Evolutionary conservation across 2,888 invertebrate genomes (phyloP).

Genomic region (Stratiomys singularior): DNA sequence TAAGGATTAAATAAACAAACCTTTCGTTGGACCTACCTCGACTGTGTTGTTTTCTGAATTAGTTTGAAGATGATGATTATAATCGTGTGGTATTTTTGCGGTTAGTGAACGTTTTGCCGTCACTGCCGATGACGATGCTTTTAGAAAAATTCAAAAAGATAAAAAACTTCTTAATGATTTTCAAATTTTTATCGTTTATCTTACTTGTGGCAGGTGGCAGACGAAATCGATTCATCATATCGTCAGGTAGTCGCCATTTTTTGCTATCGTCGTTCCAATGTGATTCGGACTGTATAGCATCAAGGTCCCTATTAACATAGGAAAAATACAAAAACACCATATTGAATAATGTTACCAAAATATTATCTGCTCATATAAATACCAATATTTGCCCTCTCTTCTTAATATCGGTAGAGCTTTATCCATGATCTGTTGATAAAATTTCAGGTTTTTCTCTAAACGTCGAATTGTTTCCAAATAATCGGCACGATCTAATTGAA

Average conservation of each 20-base stretch:
- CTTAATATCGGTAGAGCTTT: slow-evolving; percentile 76
- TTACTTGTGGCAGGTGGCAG: slow-evolving; percentile 71
- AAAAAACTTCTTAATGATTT: no score
- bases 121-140: neutral
- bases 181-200: neutral
- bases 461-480: slow-evolving; percentile 83
- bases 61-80: neutral
- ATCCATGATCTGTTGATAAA: slow-evolving; percentile 73
- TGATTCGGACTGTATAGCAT: slow-evolving; percentile 74
- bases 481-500: slow-evolving; percentile 83
- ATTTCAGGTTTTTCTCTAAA: slow-evolving; percentile 75
- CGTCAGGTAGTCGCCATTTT: slow-evolving; percentile 77
- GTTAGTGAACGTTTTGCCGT: slow-evolving; percentile 1
- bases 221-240: slow-evolving; percentile 72
- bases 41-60: neutral
- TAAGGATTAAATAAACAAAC: no score
- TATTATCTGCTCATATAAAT: slow-evolving; percentile 45
- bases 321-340: slow-evolving; percentile 28
- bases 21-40: no score
- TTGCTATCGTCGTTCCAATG: slow-evolving; percentile 80
- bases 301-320: slow-evolving; percentile 70
- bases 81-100: neutral
- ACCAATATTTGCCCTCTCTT: slow-evolving; percentile 79
- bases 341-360: no score
- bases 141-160: no score